Evolutionary conservation across 1,140 invertebrate genomes (phyloP), one percentile per base, ranked within the genome.

Genomic region (Bombus picipes): DNA sequence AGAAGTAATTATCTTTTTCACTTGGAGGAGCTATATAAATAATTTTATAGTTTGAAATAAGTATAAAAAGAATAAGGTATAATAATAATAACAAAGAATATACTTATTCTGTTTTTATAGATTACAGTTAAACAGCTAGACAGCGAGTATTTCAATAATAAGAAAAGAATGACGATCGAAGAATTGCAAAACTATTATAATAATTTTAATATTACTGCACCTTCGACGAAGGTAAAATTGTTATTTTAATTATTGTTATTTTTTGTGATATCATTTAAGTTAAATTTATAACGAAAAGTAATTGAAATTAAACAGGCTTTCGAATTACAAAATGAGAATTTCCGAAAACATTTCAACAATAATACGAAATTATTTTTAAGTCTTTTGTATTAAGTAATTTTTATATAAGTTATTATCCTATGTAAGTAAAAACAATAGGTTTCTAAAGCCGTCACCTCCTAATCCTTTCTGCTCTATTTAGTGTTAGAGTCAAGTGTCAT

Each of bases 131-230:
- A 47, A 47, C 13, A 15, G 0, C 0, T 4, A 47, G 0, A 5
- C 0, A 15, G 0, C 0, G 13, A 47, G 13, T 6, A 47, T 47
- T 5, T 1, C 3, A 1, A 5, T 1, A 5, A 0, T 6, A 0
- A 1, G 0, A 5, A 15, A 34, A 68, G 18, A 47, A 84, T 87
- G 76, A 87, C 86, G 6, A 59, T 87, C 28, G 39, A 59, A 43
- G 70, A 80, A 37, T 37, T 87, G 15, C 86, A 87, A 34, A 28
- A 39, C 0, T 87, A 71, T 47, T 87, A 87, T 12, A n/a, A 84
- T 13, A 78, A 18, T 41, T 62, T 43, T 6, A 43, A 47, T 3
- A 4, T 59, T 8, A 28, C 3, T 1, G 1, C 57, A 13, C 10
- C 81, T 6, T 53, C 82, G 0, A 47, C 77, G 0, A 71, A 65